These are phyloP conservation scores for Sebastes vulpes DNA, from an alignment of 2,797 vertebrate species.

Conservation along the genomic window DNA sequence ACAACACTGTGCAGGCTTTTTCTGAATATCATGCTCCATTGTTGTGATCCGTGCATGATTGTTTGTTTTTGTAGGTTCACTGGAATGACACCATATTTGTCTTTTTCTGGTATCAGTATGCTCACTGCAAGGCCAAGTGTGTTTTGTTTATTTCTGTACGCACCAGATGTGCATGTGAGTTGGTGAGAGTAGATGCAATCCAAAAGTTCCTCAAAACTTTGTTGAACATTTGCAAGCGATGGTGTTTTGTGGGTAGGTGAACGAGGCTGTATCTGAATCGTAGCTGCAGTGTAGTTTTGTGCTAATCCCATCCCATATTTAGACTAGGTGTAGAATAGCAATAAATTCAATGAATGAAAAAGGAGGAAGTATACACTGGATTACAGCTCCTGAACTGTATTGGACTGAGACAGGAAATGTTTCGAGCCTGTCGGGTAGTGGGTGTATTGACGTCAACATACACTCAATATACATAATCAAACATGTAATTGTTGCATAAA, in stretches of 20 bases:
- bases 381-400: not conserved
- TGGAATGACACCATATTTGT: not conserved
- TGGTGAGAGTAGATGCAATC: not conserved
- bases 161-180: not conserved
- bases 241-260: not conserved
- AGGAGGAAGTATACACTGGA: not conserved
- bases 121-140: not conserved
- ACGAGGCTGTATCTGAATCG: not conserved
- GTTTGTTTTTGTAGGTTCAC: not conserved
- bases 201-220: not conserved
- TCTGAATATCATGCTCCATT: constrained; percentile 18
- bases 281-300: not conserved
- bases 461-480: too few relatives aligned
- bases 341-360: not conserved
- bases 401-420: not conserved
- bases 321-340: not conserved
- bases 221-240: not conserved
- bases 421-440: not conserved
- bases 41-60: not conserved
- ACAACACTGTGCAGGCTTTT: not conserved
- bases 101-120: not conserved
- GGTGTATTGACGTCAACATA: not conserved
- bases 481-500: not conserved
- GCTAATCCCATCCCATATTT: not conserved
- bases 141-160: not conserved